Evolutionary conservation across 2,888 invertebrate species (phyloP), one percentile per base, ranked within the genome.

Genomic region (Cheilosia urbana): DNA sequence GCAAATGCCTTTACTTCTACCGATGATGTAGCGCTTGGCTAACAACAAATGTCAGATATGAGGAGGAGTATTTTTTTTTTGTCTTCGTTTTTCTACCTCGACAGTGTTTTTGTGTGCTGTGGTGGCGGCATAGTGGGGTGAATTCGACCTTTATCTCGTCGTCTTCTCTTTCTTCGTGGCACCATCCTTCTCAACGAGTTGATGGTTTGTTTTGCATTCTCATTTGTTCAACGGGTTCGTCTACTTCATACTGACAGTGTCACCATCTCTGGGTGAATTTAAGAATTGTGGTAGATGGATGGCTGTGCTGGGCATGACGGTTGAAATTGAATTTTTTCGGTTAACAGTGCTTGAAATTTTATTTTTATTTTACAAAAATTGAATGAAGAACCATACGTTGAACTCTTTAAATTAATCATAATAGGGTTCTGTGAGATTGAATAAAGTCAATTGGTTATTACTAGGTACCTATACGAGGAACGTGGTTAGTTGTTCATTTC

Each of bases 61-160:
- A 15, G 21, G 63, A 42, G 30, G 42, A 45, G 27, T 42, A 11
- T 66, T 68, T 51, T 58, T 37, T 63, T 57, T 57, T 37, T 63
- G 49, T 57, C 15, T 51, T 68, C 40, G 37, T 7, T 40, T 11
- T 62, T 57, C 49, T 65, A 49, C 71, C 62, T 63, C 24, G 65
- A 19, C 57, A 51, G 55, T 80, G 66, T 76, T 79, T 75, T 65
- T 53, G 72, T 73, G 49, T 68, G 21, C 79, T 72, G 63, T 66
- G 72, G 71, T 63, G 63, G 51, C 58, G 21, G 5, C n/a, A 63
- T 24, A 73, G 83, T 79, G 73, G 83, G 83, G 78, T 78, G 73
- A 69, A 72, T 79, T 69, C 83, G 83, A 79, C 83, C 80, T 84
- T 71, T 84, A 45, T 63, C 30, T 68, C 34, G 42, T 49, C 40